A percentile compares a stretch with the other conserved stretches of the same genome.
These are phyloP conservation scores for Melitaea athalia DNA, from an alignment of 2,888 invertebrate species.

Conservation along the genomic window DNA sequence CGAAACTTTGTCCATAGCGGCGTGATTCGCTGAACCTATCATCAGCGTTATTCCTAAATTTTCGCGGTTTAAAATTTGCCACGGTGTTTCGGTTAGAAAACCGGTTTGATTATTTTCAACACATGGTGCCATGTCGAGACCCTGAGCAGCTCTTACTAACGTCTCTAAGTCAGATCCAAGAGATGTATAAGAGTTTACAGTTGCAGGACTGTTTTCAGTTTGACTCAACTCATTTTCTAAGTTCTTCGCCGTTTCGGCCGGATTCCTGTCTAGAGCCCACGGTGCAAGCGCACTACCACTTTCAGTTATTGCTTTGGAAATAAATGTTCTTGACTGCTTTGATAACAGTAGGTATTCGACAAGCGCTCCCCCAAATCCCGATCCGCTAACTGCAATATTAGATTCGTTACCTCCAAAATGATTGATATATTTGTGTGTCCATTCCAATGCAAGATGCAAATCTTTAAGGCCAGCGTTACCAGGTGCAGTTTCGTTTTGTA, in stretches of 20 bases:
- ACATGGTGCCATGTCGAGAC: constrained; percentile 57
- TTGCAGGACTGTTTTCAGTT: constrained; percentile 2
- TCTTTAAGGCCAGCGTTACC: constrained; percentile 73
- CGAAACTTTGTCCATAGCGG: constrained; percentile 58
- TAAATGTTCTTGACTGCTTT: constrained; percentile 50
- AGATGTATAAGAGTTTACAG: constrained; percentile 9
- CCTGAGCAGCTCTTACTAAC: constrained; percentile 48
- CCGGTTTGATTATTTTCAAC: constrained; percentile 48
- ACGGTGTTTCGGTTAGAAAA: constrained; percentile 58
- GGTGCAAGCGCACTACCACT: constrained; percentile 65
- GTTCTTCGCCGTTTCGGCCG: constrained; percentile 49
- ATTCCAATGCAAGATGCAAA: constrained; percentile 61
- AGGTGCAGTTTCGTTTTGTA: constrained; percentile 58
- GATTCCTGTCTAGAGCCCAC: constrained; percentile 64
- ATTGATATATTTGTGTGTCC: constrained; percentile 61
- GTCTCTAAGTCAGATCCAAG: constrained; percentile 42
- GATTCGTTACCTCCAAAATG: constrained; percentile 64
- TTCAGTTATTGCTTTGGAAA: constrained; percentile 66
- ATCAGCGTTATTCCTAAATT: constrained; percentile 53
- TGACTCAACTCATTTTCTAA: constrained; percentile 56
- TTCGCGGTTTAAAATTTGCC: constrained; percentile 50
- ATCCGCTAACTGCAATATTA: constrained; percentile 66
- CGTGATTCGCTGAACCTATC: constrained; percentile 61
- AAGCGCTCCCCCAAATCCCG: constrained; percentile 61
- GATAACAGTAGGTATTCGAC: constrained; percentile 63